Evolutionary conservation across 2,888 invertebrate genomes (phyloP), one percentile per base, ranked within the genome.

Genomic region (Drosophila yooni): DNA sequence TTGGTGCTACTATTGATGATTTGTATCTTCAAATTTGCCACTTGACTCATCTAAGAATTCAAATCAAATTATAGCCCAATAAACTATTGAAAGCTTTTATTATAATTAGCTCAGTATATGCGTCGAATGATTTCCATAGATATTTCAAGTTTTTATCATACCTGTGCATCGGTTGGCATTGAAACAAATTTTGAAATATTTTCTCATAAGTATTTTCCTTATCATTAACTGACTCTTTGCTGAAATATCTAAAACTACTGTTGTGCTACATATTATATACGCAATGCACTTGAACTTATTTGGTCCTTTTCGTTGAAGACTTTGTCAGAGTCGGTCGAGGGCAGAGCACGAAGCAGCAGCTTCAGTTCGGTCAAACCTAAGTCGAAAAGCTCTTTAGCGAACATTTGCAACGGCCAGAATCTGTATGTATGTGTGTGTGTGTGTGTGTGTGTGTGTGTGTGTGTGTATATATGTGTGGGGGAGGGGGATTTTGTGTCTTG

Each of bases 401-500:
- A 40, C 48, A 43, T 38, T 46, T 36, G 46, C 69, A 59, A 38
- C 43, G 25, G 38, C 6, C 46, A 50, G 11, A 38, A 40, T 8
- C 33, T 29, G 15, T n/a, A 3, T 56, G 6, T 40, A n/a, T 52
- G 4, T 38, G 29, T 29, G 21, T 36, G 25, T 59, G 31, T 40
- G 56, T 52, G 46, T 64, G 50, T 57, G 34, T 50, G 50, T 29
- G 11, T 58, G 54, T 65, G 38, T 52, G 33, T 48, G 34, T 52
- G 46, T 64, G 50, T 57, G 29, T 50, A 43, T 29, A 8, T 58
- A 51, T 65, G 38, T 52, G 33, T 48, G 51, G 43, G 56, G 43
- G 18, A 27, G 43, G 43, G 60, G 8, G 31, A 36, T 36, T 33
- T 34, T 72, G 46, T 56, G 46, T 13, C 58, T 69, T 74, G 53